Evolutionary conservation across 2,113 vertebrate species (phyloP).

Genomic region (Puntigrus tetrazona): DNA sequence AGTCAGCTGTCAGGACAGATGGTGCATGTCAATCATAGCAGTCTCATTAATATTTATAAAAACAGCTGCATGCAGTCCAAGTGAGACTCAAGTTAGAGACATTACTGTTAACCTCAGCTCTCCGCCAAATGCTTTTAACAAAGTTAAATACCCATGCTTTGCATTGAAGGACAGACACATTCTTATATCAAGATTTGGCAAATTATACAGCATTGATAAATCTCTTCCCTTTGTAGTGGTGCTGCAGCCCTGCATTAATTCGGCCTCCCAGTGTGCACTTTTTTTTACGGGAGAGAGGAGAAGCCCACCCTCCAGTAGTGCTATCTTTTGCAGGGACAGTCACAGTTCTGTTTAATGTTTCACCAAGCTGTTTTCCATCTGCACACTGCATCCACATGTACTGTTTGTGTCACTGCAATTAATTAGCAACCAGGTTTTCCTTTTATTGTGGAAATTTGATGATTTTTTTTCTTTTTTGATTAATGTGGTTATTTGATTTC

Average conservation of each 20-base stretch:
- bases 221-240: constrained; percentile 19
- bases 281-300: not conserved
- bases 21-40: constrained; percentile 21
- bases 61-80: constrained; percentile 15
- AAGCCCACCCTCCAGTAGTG: constrained; percentile 3
- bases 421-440: too few relatives aligned
- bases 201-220: constrained; percentile 29
- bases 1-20: constrained; percentile 30
- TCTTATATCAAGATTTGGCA: constrained; percentile 31
- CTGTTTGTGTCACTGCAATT: not conserved
- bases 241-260: constrained; percentile 39
- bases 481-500: not conserved
- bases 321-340: constrained; percentile 29
- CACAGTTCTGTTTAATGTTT: constrained; percentile 30
- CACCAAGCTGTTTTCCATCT: not conserved
- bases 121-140: not conserved
- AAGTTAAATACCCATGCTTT: not conserved
- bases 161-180: constrained; percentile 1
- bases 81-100: not conserved
- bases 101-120: not conserved
- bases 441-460: too few relatives aligned
- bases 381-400: not conserved
- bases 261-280: constrained; percentile 29
- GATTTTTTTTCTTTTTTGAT: too few relatives aligned
- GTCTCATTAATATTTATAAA: constrained; percentile 16